phyloP scores from a whole-genome alignment of 2,888 invertebrate species.

The Netelia fuscicornis region DNA sequence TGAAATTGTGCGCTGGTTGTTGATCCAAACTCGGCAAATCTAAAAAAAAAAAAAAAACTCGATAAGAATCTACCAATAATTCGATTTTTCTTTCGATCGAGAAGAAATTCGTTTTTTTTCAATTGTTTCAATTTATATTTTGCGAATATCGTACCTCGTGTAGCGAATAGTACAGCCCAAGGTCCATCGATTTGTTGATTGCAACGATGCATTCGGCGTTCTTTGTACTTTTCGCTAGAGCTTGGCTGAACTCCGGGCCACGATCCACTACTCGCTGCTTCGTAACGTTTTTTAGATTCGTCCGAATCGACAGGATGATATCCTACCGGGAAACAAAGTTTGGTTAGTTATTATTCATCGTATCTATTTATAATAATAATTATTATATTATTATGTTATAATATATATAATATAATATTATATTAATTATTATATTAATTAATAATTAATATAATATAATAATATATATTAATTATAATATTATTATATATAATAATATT shows the following conservation, averaged over 20 bases:
- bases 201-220: constrained; percentile 54
- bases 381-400: no score
- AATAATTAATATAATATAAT: no score
- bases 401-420: no score
- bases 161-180: constrained; percentile 70
- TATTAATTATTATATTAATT: no score
- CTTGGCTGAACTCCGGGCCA: constrained; percentile 91
- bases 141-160: constrained; percentile 47
- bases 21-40: constrained; percentile 71
- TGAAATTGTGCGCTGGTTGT: constrained; percentile 76
- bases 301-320: constrained; percentile 38
- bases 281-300: constrained; percentile 49
- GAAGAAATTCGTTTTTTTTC: no score
- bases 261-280: constrained; percentile 85
- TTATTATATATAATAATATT: no score
- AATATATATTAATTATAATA: no score
- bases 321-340: not conserved
- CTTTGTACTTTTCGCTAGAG: constrained; percentile 83
- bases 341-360: not conserved
- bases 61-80: no score
- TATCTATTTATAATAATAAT: not conserved
- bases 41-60: constrained; percentile 11
- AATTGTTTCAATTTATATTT: no score
- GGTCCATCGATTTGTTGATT: constrained; percentile 62
- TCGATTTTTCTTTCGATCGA: no score